A percentile compares a stretch with the other conserved stretches of the same genome.
phyloP scores from a whole-genome alignment of 23 tunicate genomes.

The Aplidium turbinatum region DNA sequence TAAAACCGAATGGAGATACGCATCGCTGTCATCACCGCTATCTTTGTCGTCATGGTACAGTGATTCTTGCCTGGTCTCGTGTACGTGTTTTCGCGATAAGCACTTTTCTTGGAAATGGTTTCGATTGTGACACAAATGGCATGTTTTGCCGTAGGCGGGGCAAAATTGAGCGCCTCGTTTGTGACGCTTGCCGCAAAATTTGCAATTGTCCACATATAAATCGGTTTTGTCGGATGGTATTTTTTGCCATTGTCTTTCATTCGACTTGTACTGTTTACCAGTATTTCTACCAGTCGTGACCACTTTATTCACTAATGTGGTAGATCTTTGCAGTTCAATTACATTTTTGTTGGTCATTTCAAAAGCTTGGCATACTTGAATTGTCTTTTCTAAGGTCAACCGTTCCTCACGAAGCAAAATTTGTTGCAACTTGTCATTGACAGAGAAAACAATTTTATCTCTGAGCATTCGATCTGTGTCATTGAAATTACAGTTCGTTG shows the following conservation, averaged over 20 bases:
- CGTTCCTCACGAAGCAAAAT: slow-evolving; percentile 12
- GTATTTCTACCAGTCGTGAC: no score
- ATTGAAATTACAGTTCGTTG: slow-evolving; percentile 28
- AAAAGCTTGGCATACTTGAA: slow-evolving; percentile 23
- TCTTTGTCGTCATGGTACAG: background rate
- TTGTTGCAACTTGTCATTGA: slow-evolving; percentile 14
- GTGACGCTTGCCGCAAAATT: slow-evolving; percentile 10
- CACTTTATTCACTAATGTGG: no score
- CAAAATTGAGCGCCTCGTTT: background rate
- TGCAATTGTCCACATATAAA: background rate
- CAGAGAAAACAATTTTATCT: slow-evolving; percentile 18
- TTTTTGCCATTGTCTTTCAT: no score
- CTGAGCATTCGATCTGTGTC: slow-evolving; percentile 21
- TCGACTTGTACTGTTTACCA: background rate
- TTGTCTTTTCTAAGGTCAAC: slow-evolving; percentile 10
- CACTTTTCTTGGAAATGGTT: slow-evolving; percentile 13
- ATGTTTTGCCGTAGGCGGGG: slow-evolving; percentile 25
- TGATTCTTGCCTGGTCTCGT: background rate
- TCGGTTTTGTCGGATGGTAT: background rate
- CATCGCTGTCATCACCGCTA: background rate
- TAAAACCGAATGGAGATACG: slow-evolving; percentile 3
- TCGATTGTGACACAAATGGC: slow-evolving; percentile 1
- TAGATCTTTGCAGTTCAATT: slow-evolving; percentile 3
- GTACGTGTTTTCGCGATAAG: background rate
- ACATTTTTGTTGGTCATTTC: slow-evolving; percentile 5